Evolutionary conservation across 2,113 vertebrate species (phyloP).

Genomic region (Formicarius rufipectus): DNA sequence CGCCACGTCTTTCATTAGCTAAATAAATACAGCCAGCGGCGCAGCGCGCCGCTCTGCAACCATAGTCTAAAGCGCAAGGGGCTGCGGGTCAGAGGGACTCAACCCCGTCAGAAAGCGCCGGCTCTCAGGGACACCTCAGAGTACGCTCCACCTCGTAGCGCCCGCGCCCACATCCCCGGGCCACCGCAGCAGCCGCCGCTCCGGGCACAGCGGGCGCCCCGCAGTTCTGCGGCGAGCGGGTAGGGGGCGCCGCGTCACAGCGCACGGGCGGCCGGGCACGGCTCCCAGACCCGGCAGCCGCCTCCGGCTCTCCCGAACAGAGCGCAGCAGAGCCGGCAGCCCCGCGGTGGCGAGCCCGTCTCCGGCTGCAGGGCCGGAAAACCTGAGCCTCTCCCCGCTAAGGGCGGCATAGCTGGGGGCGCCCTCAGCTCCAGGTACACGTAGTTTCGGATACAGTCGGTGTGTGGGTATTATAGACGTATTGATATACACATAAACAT

Average conservation of each 20-base stretch:
- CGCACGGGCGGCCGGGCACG: not conserved
- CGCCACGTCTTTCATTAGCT: not conserved
- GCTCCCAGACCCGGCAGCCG: not conserved
- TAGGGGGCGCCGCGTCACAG: slow-evolving; percentile 32
- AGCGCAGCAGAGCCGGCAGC: not conserved
- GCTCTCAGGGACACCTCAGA: not conserved
- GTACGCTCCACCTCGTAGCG: not conserved
- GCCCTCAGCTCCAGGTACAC: not conserved
- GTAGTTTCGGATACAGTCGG: not conserved
- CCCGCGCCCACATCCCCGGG: not conserved
- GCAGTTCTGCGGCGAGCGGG: not conserved
- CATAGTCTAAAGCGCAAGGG: not conserved
- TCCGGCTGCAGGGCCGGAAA: not conserved
- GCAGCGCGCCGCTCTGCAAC: not conserved
- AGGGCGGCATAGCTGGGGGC: not conserved
- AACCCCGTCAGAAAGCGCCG: too few species aligned
- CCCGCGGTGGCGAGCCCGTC: not conserved
- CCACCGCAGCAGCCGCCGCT: not conserved
- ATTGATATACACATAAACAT: not conserved
- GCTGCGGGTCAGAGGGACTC: not conserved
- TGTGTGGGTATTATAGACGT: not conserved
- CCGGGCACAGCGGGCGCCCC: too few species aligned
- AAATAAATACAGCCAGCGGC: not conserved
- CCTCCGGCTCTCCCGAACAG: not conserved
- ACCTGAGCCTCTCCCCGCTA: too few species aligned